phyloP scores from a whole-genome alignment of 2,113 vertebrate species.

The Actinemys pallida region DNA sequence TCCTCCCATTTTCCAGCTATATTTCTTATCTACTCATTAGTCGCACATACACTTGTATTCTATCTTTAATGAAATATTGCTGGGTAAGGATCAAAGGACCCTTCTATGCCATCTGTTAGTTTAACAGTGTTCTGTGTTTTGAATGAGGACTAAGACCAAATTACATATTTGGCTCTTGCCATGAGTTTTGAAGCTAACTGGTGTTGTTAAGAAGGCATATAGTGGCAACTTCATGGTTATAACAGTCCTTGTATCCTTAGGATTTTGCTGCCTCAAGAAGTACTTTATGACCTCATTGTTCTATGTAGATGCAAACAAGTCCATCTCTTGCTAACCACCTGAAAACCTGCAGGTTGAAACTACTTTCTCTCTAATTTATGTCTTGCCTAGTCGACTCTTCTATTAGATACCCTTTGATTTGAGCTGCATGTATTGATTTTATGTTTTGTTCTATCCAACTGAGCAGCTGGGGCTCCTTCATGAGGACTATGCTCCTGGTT shows the following conservation, averaged over 20 bases:
- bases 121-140: neutral
- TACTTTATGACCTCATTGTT: neutral
- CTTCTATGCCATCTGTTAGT: rapidly evolving
- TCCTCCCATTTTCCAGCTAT: rapidly evolving
- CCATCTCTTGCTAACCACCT: rapidly evolving
- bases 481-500: neutral
- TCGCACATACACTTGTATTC: rapidly evolving
- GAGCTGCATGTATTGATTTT: neutral
- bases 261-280: neutral
- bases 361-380: rapidly evolving
- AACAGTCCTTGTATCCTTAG: rapidly evolving
- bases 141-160: neutral
- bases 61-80: rapidly evolving
- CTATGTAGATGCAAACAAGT: rapidly evolving
- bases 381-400: neutral
- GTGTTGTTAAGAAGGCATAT: rapidly evolving
- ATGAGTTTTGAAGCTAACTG: rapidly evolving
- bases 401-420: neutral
- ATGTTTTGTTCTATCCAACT: neutral
- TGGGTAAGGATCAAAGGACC: rapidly evolving
- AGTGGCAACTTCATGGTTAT: rapidly evolving
- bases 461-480: neutral
- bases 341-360: rapidly evolving
- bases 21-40: rapidly evolving
- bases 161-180: neutral